Evolutionary conservation across 2,113 vertebrate genomes (phyloP).

Genomic region (Cricetomys ansorgei): DNA sequence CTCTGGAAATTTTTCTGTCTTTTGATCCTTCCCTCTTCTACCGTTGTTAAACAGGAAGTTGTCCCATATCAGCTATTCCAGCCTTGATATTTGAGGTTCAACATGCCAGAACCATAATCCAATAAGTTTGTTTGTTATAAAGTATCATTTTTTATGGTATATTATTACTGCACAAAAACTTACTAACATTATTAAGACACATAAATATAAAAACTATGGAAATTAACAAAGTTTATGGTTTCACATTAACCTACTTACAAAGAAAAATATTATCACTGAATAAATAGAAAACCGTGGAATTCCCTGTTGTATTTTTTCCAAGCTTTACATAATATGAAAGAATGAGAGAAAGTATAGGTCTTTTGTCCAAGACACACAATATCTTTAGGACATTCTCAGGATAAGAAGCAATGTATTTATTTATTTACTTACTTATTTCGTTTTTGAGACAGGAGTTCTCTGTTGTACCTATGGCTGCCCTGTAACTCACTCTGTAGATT

Average conservation of each 20-base stretch:
- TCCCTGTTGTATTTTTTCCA: no score
- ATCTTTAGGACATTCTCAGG: not conserved
- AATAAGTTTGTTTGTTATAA: not conserved
- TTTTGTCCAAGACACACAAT: not conserved
- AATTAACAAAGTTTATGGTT: not conserved
- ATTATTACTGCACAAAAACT: not conserved
- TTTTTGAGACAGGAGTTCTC: no score
- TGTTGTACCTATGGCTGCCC: no score
- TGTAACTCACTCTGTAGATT: no score
- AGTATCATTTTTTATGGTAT: no score
- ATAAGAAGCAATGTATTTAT: no score
- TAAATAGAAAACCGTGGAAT: not conserved
- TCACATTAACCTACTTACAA: not conserved
- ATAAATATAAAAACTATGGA: not conserved
- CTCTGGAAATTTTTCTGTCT: not conserved
- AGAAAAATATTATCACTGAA: not conserved
- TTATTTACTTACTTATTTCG: no score
- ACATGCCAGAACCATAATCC: not conserved
- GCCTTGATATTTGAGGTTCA: not conserved
- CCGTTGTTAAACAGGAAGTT: no score
- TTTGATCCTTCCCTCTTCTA: not conserved
- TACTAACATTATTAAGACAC: not conserved
- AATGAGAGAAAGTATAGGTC: not conserved
- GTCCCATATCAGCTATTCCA: accelerated
- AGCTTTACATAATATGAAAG: not conserved